Evolutionary conservation across 2,113 vertebrate genomes (phyloP).

Genomic region (Pipra filicauda): DNA sequence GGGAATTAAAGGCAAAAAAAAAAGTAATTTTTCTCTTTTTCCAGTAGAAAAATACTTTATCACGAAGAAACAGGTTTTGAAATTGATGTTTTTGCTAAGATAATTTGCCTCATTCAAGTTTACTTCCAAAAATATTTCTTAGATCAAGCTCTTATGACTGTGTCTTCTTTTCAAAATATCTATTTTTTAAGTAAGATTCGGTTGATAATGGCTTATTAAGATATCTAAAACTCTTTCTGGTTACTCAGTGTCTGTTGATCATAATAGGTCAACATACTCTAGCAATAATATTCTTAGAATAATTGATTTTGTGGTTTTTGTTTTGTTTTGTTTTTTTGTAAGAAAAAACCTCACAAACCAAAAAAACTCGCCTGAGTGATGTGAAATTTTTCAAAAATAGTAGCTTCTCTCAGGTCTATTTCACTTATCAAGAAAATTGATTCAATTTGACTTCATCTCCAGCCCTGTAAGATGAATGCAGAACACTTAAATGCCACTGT

Average conservation of each 20-base stretch:
- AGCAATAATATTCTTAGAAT: not conserved
- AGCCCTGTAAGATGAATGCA: not conserved
- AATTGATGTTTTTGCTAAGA: not conserved
- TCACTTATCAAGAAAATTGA: not conserved
- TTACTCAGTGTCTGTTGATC: not conserved
- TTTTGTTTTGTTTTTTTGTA: not conserved
- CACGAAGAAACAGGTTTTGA: not conserved
- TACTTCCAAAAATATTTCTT: conserved; percentile 3
- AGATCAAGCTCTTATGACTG: not conserved
- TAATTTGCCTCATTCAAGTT: not conserved
- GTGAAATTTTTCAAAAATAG: not conserved
- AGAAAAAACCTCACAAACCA: not conserved
- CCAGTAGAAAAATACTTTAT: not conserved
- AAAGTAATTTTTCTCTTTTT: not conserved
- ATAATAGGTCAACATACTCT: not conserved
- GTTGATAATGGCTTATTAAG: not conserved
- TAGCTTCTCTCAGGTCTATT: not conserved
- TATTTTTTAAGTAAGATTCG: not conserved
- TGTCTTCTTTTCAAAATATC: not conserved
- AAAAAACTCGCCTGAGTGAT: not conserved
- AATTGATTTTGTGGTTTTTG: not conserved
- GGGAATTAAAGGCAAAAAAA: not conserved
- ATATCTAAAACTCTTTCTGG: not conserved
- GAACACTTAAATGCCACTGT: not conserved
- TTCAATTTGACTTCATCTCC: not conserved